Conservation (phyloP, 1,140 invertebrate species). For the silkworm (Bombyx mori) region DNA sequence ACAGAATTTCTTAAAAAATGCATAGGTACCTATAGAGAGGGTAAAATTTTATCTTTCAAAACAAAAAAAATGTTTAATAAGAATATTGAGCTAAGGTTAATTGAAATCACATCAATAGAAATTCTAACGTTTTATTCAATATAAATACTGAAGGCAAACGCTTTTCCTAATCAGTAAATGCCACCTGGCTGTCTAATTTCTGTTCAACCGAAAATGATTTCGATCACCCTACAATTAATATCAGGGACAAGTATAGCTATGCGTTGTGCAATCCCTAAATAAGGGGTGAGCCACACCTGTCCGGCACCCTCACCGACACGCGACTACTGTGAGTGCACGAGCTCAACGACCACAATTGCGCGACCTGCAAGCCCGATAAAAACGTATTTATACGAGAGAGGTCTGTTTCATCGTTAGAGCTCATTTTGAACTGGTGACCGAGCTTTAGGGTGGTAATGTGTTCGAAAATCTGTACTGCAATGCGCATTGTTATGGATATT, state of each 20-base stretch:
- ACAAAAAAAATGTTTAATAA: too few relatives aligned
- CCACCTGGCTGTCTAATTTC: conserved; percentile 1
- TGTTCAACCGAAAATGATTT: conserved; percentile 1
- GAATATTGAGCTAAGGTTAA: too few relatives aligned
- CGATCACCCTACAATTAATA: conserved; percentile 30
- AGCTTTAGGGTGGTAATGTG: conserved; percentile 37
- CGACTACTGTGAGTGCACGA: conserved; percentile 45
- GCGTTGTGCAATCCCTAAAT: conserved; percentile 53
- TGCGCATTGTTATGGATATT: conserved; percentile 55
- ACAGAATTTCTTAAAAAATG: too few relatives aligned
- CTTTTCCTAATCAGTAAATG: neutral
- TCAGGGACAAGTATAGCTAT: conserved; percentile 46
- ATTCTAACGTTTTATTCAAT: too few relatives aligned
- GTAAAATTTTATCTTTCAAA: too few relatives aligned
- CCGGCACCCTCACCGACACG: conserved; percentile 59
- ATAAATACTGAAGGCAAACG: too few relatives aligned
- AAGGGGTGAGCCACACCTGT: conserved; percentile 65
- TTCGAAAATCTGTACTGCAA: conserved; percentile 52
- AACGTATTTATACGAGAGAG: conserved; percentile 4
- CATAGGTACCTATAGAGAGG: too few relatives aligned
- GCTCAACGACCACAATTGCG: conserved; percentile 25
- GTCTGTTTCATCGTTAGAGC: conserved; percentile 7
- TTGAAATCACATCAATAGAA: too few relatives aligned
- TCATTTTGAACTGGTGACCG: conserved; percentile 24
- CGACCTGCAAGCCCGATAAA: conserved; percentile 26